Percentiles rank a stretch among this genome's conserved stretches.
Conservation (phyloP, 1,140 invertebrate genomes). For the Trichogramma pretiosum region DNA sequence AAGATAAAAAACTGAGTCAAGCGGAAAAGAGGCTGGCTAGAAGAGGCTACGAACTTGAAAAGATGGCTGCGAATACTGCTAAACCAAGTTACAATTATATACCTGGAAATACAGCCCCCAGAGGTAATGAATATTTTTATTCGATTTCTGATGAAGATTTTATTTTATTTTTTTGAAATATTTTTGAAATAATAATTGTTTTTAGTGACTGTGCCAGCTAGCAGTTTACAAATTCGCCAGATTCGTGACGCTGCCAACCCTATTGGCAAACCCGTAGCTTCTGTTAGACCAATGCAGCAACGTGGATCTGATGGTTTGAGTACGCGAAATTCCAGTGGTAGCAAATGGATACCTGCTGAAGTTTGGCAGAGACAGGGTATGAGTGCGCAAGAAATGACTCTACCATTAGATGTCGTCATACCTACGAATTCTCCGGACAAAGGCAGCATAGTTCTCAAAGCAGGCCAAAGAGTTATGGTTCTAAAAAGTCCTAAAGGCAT, state of each 20-base stretch:
- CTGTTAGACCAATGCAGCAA: slow-evolving; percentile 49
- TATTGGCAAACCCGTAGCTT: slow-evolving; percentile 45
- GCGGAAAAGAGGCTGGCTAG: slow-evolving; percentile 90
- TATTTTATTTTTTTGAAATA: background rate
- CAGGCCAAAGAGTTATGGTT: slow-evolving; percentile 87
- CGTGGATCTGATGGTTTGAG: slow-evolving; percentile 39
- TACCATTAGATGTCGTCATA: slow-evolving; percentile 84
- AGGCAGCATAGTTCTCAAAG: slow-evolving; percentile 77
- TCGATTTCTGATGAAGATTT: slow-evolving; percentile 4
- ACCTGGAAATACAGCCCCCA: slow-evolving; percentile 41
- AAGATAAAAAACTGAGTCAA: slow-evolving; percentile 90
- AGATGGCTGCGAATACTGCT: slow-evolving; percentile 65
- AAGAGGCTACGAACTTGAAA: slow-evolving; percentile 87
- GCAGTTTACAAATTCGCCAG: slow-evolving; percentile 41
- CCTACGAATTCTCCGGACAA: slow-evolving; percentile 83
- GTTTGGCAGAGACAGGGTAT: slow-evolving; percentile 86
- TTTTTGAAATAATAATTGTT: slow-evolving; percentile 9
- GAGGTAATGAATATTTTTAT: slow-evolving; percentile 28
- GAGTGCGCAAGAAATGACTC: slow-evolving; percentile 87
- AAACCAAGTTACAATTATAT: slow-evolving; percentile 43
- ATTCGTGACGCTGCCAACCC: slow-evolving; percentile 36
- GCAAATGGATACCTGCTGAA: slow-evolving; percentile 74
- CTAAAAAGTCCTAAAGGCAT: slow-evolving; percentile 91
- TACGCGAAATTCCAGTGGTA: slow-evolving; percentile 45
- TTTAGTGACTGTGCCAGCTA: slow-evolving; percentile 26